Percentiles rank a stretch among this genome's conserved stretches.
phyloP scores from a whole-genome alignment of 1,140 invertebrate species.

The Cotesia vestalis region DNA sequence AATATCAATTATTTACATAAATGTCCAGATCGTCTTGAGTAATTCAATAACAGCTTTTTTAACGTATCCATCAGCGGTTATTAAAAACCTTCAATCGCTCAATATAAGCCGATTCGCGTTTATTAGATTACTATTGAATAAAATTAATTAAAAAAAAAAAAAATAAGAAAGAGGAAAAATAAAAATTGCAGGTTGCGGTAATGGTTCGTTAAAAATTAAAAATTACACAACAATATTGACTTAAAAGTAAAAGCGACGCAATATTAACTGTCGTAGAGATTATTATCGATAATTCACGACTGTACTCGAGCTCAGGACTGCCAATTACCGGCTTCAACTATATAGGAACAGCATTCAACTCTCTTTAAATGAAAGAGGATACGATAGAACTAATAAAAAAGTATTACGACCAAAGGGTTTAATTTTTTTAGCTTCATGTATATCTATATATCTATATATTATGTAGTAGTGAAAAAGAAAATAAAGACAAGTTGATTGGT shows the following conservation, averaged over 20 bases:
- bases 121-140: not conserved
- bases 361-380: not conserved
- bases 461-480: not conserved
- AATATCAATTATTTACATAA: conserved; percentile 9
- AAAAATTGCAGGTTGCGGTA: no score
- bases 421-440: no score
- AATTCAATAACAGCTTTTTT: conserved; percentile 6
- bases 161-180: not conserved
- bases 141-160: conserved; percentile 8
- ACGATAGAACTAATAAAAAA: not conserved
- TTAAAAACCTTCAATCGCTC: no score
- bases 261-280: conserved; percentile 28
- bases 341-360: conserved; percentile 1
- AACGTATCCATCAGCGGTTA: no score
- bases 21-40: conserved; percentile 9
- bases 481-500: conserved; percentile 16
- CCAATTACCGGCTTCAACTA: conserved; percentile 20
- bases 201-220: conserved; percentile 19
- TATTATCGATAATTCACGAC: conserved; percentile 29
- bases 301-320: conserved; percentile 1
- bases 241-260: conserved; percentile 22
- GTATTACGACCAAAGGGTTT: not conserved
- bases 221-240: conserved; percentile 7
- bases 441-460: no score
- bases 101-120: not conserved